These are phyloP conservation scores for Trilocha varians DNA, from an alignment of 2,888 invertebrate species.

Conservation along the genomic window DNA sequence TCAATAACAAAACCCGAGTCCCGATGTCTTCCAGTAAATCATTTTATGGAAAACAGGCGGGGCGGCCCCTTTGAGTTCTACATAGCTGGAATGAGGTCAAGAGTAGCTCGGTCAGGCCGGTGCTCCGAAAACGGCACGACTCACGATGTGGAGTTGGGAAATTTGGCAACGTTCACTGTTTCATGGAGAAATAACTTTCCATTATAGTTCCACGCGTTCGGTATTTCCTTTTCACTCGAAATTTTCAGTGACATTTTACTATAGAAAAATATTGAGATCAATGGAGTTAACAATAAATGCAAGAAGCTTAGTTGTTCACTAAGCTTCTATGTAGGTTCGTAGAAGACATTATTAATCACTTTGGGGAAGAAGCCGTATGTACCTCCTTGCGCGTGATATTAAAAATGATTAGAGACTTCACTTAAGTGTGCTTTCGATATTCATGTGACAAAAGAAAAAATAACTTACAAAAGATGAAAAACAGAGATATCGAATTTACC, in stretches of 20 bases:
- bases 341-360: no score
- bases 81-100: slow-evolving; percentile 53
- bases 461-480: no score
- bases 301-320: no score
- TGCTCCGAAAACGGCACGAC: slow-evolving; percentile 19
- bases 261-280: no score
- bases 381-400: no score
- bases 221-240: neutral
- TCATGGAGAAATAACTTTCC: neutral
- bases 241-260: neutral
- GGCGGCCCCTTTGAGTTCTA: slow-evolving; percentile 37
- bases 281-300: no score
- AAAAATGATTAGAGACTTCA: no score
- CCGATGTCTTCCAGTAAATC: neutral
- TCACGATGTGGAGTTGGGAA: slow-evolving; percentile 13
- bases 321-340: no score
- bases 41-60: slow-evolving; percentile 15
- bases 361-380: no score
- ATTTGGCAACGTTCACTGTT: slow-evolving; percentile 12
- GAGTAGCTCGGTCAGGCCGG: slow-evolving; percentile 47
- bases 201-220: neutral
- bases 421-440: no score
- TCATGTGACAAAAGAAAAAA: no score
- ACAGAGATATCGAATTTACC: no score
- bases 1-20: neutral